A percentile compares a stretch with the other conserved stretches of the same genome.
These are phyloP conservation scores for Phengaris arion DNA, from an alignment of 2,888 invertebrate genomes.

Conservation along the genomic window DNA sequence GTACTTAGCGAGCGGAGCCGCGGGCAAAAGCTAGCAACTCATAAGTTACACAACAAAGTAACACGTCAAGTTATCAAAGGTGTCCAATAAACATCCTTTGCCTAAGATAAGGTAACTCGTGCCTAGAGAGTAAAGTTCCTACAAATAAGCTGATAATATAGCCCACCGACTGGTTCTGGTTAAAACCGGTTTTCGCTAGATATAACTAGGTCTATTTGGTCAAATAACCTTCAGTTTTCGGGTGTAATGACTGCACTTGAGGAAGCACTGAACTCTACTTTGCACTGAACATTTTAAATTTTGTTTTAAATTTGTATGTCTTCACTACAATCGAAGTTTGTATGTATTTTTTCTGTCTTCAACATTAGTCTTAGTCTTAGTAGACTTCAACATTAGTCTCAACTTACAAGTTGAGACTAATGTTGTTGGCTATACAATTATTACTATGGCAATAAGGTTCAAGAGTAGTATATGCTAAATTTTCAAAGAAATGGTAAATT, in stretches of 20 bases:
- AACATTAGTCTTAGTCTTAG: too few relatives aligned
- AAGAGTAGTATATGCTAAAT: too few relatives aligned
- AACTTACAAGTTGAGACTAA: too few relatives aligned
- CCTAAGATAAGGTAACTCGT: conserved; percentile 24
- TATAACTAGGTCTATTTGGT: neutral
- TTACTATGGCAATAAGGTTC: too few relatives aligned
- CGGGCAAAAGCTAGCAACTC: neutral
- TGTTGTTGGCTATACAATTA: too few relatives aligned
- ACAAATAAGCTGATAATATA: conserved; percentile 5
- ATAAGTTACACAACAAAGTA: neutral
- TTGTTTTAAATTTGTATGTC: too few relatives aligned
- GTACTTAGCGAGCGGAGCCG: too few relatives aligned
- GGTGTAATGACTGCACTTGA: neutral
- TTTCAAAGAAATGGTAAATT: too few relatives aligned
- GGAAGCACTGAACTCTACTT: neutral
- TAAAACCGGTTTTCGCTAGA: neutral
- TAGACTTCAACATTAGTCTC: too few relatives aligned
- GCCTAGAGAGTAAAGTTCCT: conserved; percentile 3
- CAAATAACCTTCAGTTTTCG: neutral
- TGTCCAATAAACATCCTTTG: neutral
- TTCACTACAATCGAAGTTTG: too few relatives aligned
- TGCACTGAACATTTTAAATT: too few relatives aligned
- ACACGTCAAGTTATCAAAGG: neutral
- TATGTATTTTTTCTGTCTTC: too few relatives aligned
- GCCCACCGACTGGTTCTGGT: neutral